These are phyloP conservation scores for Tursiops truncatus DNA, from an alignment of 2,113 vertebrate species.

Conservation along the genomic window DNA sequence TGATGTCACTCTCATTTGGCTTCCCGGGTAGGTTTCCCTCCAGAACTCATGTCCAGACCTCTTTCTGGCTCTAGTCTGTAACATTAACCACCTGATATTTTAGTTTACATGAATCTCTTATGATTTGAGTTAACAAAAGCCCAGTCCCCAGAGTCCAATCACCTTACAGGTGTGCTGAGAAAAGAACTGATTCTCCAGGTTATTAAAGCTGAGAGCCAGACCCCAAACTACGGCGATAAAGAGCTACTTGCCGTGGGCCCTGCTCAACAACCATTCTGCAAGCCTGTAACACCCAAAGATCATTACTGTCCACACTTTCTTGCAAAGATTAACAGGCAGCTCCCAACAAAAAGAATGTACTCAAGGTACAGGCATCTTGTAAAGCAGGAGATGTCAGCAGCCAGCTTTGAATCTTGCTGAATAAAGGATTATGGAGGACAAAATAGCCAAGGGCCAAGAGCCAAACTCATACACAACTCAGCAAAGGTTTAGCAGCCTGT, in stretches of 20 bases:
- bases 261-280: not conserved
- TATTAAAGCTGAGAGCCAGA: not conserved
- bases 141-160: not conserved
- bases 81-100: not conserved
- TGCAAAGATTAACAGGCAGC: not conserved
- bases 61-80: not conserved
- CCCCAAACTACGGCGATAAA: too few relatives aligned
- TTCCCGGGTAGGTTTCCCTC: not conserved
- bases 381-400: not conserved
- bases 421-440: not conserved
- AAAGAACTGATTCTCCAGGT: not conserved
- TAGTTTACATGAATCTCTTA: not conserved
- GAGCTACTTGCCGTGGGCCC: not conserved
- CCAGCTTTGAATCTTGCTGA: not conserved
- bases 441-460: not conserved
- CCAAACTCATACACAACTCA: not conserved
- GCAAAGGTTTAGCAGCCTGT: not conserved
- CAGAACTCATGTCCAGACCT: not conserved
- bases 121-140: not conserved
- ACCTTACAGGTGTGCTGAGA: not conserved
- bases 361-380: not conserved
- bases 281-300: not conserved
- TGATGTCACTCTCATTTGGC: not conserved
- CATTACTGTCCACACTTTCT: not conserved
- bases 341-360: not conserved